Evolutionary conservation across 1,140 invertebrate species (phyloP).

Genomic region (Parasteatoda tepidariorum): DNA sequence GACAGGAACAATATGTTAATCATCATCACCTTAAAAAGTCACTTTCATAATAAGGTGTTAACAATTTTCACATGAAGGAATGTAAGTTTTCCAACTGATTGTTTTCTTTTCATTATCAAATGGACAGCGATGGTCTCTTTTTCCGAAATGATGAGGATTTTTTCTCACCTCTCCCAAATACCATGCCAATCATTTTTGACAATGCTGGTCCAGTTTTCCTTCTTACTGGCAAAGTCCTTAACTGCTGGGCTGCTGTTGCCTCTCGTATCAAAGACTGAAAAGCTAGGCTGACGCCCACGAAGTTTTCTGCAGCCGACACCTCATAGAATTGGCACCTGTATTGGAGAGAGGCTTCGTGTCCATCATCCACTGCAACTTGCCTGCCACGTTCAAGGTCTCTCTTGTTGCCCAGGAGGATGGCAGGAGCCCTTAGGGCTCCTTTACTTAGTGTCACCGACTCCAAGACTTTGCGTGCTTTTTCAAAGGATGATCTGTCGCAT

Average conservation of each 20-base stretch:
- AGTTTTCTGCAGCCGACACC: conserved; percentile 85
- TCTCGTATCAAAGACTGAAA: conserved; percentile 80
- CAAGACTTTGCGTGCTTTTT: conserved; percentile 79
- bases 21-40: no score
- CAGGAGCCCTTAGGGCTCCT: conserved; percentile 67
- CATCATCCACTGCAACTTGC: conserved; percentile 79
- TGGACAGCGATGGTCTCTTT: conserved; percentile 75
- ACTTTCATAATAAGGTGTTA: no score
- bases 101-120: no score
- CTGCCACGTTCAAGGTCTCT: conserved; percentile 84
- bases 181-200: conserved; percentile 83
- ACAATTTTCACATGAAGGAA: no score
- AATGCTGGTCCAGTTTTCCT: conserved; percentile 80
- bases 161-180: conserved; percentile 79
- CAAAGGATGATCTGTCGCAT: conserved; percentile 79
- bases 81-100: no score
- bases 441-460: conserved; percentile 75
- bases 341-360: conserved; percentile 80
- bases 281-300: conserved; percentile 80
- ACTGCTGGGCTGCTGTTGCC: conserved; percentile 77
- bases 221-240: conserved; percentile 78
- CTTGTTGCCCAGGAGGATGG: conserved; percentile 84
- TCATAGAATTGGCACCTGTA: conserved; percentile 86
- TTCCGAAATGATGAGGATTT: conserved; percentile 69
- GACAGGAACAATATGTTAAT: no score